A percentile compares a stretch with the other conserved stretches of the same genome.
Evolutionary conservation across 2,888 invertebrate species (phyloP).

Genomic region (Coenonympha glycerion): DNA sequence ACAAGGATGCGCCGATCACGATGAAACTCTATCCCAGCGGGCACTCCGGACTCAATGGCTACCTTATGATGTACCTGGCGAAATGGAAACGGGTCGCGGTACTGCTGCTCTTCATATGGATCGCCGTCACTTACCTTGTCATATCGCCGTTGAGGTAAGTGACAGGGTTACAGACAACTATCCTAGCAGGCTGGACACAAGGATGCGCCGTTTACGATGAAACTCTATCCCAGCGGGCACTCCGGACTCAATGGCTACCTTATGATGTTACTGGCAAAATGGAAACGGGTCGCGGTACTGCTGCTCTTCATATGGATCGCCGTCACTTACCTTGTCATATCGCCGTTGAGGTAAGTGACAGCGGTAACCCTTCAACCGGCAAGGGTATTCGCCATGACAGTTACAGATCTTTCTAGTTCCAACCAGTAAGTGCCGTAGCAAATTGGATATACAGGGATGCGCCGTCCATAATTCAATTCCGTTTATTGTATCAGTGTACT

Average conservation of each 20-base stretch:
- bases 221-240: constrained; percentile 51
- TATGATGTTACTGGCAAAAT: constrained; percentile 72
- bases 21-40: constrained; percentile 56
- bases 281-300: constrained; percentile 76
- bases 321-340: constrained; percentile 82
- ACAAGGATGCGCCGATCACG: constrained; percentile 32
- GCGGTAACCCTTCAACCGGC: too few species aligned
- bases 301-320: constrained; percentile 83
- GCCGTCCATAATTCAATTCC: too few species aligned
- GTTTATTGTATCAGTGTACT: too few species aligned
- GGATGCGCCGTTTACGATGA: constrained; percentile 42
- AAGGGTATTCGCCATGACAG: too few species aligned
- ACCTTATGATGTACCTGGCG: constrained; percentile 66
- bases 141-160: constrained; percentile 79
- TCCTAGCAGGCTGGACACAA: constrained; percentile 15
- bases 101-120: constrained; percentile 81
- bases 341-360: constrained; percentile 74
- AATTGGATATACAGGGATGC: too few species aligned
- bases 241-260: constrained; percentile 52
- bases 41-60: constrained; percentile 51
- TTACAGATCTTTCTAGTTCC: too few species aligned
- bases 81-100: constrained; percentile 77
- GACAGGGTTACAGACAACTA: constrained; percentile 13
- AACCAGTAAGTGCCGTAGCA: too few species aligned
- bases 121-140: constrained; percentile 82